Conservation (phyloP, 2,797 vertebrate genomes). For the Iguana delicatissima region DNA sequence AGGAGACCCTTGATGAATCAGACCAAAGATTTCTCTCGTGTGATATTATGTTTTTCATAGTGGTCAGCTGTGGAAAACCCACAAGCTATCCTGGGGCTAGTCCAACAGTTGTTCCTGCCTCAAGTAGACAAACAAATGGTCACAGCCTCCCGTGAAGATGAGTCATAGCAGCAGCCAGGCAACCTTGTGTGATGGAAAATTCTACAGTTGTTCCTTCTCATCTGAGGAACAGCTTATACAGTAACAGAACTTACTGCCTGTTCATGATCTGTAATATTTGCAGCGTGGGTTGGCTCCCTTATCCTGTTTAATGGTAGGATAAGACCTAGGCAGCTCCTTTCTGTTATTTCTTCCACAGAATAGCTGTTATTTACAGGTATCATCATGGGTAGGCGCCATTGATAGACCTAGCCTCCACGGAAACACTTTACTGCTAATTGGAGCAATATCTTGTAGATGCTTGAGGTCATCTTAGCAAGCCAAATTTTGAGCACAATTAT, state of each 20-base stretch:
- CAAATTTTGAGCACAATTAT: background rate
- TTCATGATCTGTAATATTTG: background rate
- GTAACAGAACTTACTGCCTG: background rate
- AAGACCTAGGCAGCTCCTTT: background rate
- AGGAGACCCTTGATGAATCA: background rate
- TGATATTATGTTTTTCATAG: background rate
- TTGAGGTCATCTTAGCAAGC: background rate
- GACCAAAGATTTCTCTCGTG: background rate
- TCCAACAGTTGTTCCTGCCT: no score
- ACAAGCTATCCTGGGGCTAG: background rate
- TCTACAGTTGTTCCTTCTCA: background rate
- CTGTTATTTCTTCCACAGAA: background rate
- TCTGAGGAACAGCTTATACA: background rate
- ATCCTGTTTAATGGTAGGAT: background rate
- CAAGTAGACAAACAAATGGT: no score
- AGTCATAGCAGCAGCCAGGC: no score
- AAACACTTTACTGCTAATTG: background rate
- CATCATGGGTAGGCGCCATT: background rate
- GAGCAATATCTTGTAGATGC: background rate
- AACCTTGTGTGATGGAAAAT: background rate
- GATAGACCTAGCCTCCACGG: background rate
- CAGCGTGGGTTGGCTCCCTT: background rate
- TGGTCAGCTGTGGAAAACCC: background rate
- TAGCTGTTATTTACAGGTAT: background rate
- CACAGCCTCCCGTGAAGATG: no score